Evolutionary conservation across 1,140 invertebrate species (phyloP), one percentile per base, ranked within the genome.

Genomic region (Bombyx mandarina): DNA sequence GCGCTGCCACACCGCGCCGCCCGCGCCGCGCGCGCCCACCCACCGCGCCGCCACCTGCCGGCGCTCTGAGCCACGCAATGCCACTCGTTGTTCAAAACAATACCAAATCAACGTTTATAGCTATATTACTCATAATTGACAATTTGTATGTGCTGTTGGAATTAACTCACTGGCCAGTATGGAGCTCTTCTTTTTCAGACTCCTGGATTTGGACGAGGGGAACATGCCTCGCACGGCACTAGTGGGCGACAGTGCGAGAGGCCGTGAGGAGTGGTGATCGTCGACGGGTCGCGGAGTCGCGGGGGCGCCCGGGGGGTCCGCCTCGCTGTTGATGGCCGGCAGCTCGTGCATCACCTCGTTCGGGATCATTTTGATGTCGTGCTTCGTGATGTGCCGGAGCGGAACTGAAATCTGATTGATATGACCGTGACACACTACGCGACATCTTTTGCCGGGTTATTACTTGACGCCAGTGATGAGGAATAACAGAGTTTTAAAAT

Each of bases 121-220:
- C 12, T 18, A 18, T 18, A 18, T 18, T 18, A 18, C 44, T 53
- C 51, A 50, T 26, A n/a, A 54, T 9, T 44, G 6, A 55, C 8
- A 52, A 52, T 8, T 43, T 18, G 12, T 18, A 18, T 18, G 12
- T 18, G 12, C 12, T 18, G 12, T 18, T 18, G 12, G 12, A 18
- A 18, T 18, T 8, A 59, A 90, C 89, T 90, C 76, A 93, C 92
- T 94, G 58, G 91, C 90, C 49, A 94, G 83, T 42, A 94, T 88
- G 7, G 91, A 91, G 73, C 94, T 93, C 77, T 92, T 92, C 88
- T 95, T 92, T 81, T 92, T 89, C 6, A 90, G 57, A 48, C 81
- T 86, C 56, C 83, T 73, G 1, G 78, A 81, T 69, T 88, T 88
- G 51, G 79, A 79, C 0, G 80, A 70, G 6, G 82, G 77, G 60